Conservation (phyloP, 1,140 invertebrate species). For the Pteromalus puparum region DNA sequence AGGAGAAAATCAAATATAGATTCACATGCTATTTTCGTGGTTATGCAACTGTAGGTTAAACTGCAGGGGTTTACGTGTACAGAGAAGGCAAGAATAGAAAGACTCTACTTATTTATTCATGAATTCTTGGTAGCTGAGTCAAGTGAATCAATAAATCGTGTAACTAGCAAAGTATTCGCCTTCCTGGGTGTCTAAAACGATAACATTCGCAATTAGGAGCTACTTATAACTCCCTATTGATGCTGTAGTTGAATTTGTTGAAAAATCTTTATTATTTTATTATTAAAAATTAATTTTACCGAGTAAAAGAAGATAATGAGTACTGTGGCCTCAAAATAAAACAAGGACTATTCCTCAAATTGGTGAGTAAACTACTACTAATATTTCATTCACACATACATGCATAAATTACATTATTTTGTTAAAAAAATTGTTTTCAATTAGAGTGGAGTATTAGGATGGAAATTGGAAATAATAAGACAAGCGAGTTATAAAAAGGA, state of each 20-base stretch:
- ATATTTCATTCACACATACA: too few species aligned
- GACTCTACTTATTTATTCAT: constrained; percentile 70
- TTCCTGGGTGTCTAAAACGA: background rate
- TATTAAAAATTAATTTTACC: too few species aligned
- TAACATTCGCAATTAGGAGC: background rate
- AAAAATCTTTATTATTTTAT: background rate
- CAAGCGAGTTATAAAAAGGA: constrained; percentile 32
- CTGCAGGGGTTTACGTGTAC: background rate
- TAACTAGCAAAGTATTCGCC: constrained; percentile 41
- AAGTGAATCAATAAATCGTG: constrained; percentile 71
- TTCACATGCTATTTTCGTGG: constrained; percentile 13
- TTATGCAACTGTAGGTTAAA: constrained; percentile 30
- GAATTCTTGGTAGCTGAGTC: constrained; percentile 66
- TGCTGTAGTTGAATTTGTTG: background rate
- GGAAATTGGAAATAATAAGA: background rate
- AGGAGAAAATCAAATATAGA: constrained; percentile 36
- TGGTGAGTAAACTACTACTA: too few species aligned
- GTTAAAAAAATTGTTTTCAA: too few species aligned
- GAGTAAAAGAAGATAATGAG: too few species aligned
- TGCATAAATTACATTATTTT: too few species aligned
- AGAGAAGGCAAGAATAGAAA: constrained; percentile 64
- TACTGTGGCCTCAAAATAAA: too few species aligned
- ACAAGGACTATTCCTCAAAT: too few species aligned
- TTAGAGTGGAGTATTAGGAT: background rate
- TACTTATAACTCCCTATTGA: background rate